Percentiles rank a stretch among this genome's conserved stretches.
These are phyloP conservation scores for Keiferia lycopersicella DNA, from an alignment of 2,888 invertebrate genomes.

Conservation along the genomic window DNA sequence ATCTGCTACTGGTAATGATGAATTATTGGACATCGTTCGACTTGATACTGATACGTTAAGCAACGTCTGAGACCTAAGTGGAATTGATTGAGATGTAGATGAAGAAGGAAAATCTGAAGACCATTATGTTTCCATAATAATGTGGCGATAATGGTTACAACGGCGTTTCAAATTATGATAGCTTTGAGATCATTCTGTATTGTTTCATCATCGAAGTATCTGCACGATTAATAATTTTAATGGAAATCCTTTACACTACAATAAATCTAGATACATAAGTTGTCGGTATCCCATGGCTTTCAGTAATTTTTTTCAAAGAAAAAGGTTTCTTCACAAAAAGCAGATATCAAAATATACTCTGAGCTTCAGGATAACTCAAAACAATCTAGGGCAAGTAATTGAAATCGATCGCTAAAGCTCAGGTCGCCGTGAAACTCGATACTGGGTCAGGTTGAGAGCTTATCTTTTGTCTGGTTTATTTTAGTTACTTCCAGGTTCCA, in stretches of 20 bases:
- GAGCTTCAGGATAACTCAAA: background rate
- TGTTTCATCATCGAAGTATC: too few relatives aligned
- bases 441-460: slow-evolving; percentile 8
- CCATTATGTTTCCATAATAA: background rate
- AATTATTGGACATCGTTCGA: slow-evolving; percentile 16
- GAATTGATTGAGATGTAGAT: background rate
- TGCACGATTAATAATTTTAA: too few relatives aligned
- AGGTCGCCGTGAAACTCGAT: slow-evolving; percentile 28
- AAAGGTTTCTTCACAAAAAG: too few relatives aligned
- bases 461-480: slow-evolving; percentile 2
- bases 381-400: slow-evolving; percentile 9
- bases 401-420: slow-evolving; percentile 21
- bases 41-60: slow-evolving; percentile 19
- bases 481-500: background rate
- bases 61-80: background rate
- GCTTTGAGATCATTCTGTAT: too few relatives aligned
- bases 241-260: too few relatives aligned
- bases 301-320: too few relatives aligned
- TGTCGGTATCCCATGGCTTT: too few relatives aligned
- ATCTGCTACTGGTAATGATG: slow-evolving; percentile 22
- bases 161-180: too few relatives aligned
- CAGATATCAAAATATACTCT: too few relatives aligned
- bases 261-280: too few relatives aligned
- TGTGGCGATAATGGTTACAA: too few relatives aligned
- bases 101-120: background rate